A percentile compares a stretch with the other conserved stretches of the same genome.
phyloP scores from a whole-genome alignment of 1,140 invertebrate species.

The Venustaconcha ellipsiformis region DNA sequence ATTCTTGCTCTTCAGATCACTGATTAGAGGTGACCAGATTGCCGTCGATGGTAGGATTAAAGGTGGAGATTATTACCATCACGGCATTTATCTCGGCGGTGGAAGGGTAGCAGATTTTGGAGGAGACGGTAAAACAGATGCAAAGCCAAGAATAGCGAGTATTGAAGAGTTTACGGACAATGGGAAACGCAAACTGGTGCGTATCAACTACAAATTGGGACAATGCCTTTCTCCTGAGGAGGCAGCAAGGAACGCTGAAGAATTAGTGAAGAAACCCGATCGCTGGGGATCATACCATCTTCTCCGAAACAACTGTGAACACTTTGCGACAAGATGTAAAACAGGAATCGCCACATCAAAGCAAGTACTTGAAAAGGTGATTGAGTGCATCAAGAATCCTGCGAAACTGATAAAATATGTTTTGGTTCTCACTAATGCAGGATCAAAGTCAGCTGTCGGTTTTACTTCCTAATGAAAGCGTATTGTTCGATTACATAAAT shows the following conservation, averaged over 20 bases:
- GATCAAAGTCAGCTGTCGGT: too few species aligned
- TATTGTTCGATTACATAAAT: too few species aligned
- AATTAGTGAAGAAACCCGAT: neutral
- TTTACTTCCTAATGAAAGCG: too few species aligned
- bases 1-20: neutral
- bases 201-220: neutral
- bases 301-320: constrained; percentile 19
- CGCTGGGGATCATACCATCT: constrained; percentile 5
- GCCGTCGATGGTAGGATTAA: neutral
- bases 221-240: constrained; percentile 5
- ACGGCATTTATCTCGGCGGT: constrained; percentile 4
- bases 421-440: too few species aligned
- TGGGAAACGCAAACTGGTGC: constrained; percentile 9
- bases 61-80: constrained; percentile 1
- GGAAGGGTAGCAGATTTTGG: constrained; percentile 1
- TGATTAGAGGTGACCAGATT: constrained; percentile 4
- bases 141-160: constrained; percentile 7
- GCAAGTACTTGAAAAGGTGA: neutral
- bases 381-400: too few species aligned
- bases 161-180: constrained; percentile 7
- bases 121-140: neutral
- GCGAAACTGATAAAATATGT: too few species aligned
- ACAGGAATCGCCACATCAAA: constrained; percentile 4
- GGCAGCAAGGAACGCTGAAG: constrained; percentile 3
- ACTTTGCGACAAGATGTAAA: constrained; percentile 22